Conservation (phyloP, 1,140 invertebrate genomes). For the Ceratitis capitata region DNA sequence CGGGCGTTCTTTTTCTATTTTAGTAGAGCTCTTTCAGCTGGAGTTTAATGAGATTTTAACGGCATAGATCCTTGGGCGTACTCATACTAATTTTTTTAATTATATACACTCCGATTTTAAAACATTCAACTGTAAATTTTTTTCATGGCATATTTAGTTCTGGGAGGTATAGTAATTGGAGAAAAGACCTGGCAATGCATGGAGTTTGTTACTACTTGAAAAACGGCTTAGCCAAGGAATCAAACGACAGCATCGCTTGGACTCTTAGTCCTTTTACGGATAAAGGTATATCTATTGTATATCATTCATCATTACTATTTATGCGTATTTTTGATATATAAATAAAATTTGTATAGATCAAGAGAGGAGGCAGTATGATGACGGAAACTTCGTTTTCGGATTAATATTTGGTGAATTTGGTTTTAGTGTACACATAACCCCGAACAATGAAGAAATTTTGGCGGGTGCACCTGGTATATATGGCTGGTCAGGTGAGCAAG, state of each 20-base stretch:
- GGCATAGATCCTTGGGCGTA: too few species aligned
- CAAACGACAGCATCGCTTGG: neutral
- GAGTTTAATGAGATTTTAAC: too few species aligned
- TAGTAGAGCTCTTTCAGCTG: too few species aligned
- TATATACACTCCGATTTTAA: too few species aligned
- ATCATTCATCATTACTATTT: neutral
- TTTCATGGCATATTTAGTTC: too few species aligned
- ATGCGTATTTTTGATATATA: too few species aligned
- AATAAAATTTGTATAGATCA: conserved; percentile 24
- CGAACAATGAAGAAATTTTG: conserved; percentile 61
- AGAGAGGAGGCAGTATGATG: neutral
- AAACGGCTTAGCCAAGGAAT: conserved; percentile 27
- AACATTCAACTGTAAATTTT: too few species aligned
- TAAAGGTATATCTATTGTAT: neutral
- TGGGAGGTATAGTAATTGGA: too few species aligned
- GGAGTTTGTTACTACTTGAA: conserved; percentile 60
- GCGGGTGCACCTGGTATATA: conserved; percentile 69
- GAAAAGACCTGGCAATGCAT: too few species aligned
- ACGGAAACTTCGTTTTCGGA: conserved; percentile 57
- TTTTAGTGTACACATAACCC: conserved; percentile 63
- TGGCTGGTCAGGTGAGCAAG: conserved; percentile 65
- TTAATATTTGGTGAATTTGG: conserved; percentile 66
- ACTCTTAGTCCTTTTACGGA: neutral
- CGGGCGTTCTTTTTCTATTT: too few species aligned
- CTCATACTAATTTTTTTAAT: too few species aligned